Percentiles rank a stretch among this genome's conserved stretches.
Evolutionary conservation across 2,113 vertebrate species (phyloP).

Genomic region (Ahaetulla prasina): DNA sequence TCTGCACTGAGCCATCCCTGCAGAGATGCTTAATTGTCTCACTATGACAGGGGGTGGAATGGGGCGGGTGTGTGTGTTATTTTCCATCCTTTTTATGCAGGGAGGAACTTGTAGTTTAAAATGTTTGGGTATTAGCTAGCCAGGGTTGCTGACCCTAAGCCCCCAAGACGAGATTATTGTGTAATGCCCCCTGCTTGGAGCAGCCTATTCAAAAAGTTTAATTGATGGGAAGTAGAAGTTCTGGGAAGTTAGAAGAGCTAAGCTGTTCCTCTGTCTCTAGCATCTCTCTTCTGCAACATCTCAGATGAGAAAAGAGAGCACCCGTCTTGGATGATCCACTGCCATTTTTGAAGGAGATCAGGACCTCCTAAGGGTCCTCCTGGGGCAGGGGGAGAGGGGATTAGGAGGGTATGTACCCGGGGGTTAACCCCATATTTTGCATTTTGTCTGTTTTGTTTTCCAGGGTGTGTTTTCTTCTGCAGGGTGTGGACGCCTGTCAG

Average conservation of each 20-base stretch:
- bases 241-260: not conserved
- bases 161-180: no score
- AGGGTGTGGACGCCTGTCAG: no score
- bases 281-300: not conserved
- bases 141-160: not conserved
- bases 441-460: no score
- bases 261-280: not conserved
- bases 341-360: not conserved
- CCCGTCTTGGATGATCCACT: not conserved
- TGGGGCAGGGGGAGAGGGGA: no score
- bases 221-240: not conserved
- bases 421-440: no score
- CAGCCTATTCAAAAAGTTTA: not conserved
- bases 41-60: not conserved
- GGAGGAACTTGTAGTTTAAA: not conserved
- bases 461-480: no score
- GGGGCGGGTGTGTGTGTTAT: not conserved
- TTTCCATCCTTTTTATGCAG: not conserved
- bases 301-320: not conserved
- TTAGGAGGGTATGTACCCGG: no score
- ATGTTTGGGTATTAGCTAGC: not conserved
- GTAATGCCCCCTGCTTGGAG: not conserved
- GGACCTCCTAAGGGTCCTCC: no score
- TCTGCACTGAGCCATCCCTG: not conserved
- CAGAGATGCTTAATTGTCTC: slow-evolving; percentile 11